Conservation (phyloP, 2,797 vertebrate species). For the Acanthis flammea region DNA sequence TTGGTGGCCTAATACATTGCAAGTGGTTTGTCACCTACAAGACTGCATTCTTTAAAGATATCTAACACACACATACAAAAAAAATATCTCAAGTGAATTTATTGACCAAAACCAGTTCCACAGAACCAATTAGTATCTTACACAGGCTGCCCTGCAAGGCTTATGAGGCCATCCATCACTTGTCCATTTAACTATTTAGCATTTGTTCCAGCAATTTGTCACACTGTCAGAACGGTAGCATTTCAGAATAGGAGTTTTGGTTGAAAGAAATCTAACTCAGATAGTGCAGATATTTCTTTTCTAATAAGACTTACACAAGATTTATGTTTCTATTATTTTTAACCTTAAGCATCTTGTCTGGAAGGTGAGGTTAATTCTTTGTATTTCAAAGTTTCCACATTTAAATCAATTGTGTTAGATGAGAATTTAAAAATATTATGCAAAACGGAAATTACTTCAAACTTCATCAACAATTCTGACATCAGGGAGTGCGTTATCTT, state of each 20-base stretch:
- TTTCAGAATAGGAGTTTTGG: slow-evolving; percentile 73
- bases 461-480: slow-evolving; percentile 26
- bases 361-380: slow-evolving; percentile 53
- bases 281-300: slow-evolving; percentile 70
- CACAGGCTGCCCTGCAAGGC: slow-evolving; percentile 75
- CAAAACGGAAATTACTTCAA: slow-evolving; percentile 43
- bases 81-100: slow-evolving; percentile 75
- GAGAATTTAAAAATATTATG: slow-evolving; percentile 28
- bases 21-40: slow-evolving; percentile 70
- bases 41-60: slow-evolving; percentile 65
- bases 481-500: background rate
- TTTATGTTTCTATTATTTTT: slow-evolving; percentile 72
- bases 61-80: slow-evolving; percentile 19
- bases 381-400: slow-evolving; percentile 23
- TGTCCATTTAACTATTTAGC: slow-evolving; percentile 85
- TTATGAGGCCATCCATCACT: slow-evolving; percentile 83
- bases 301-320: slow-evolving; percentile 71
- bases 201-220: slow-evolving; percentile 84
- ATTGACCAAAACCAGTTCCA: slow-evolving; percentile 83
- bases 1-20: slow-evolving; percentile 45
- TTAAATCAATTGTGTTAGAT: slow-evolving; percentile 40
- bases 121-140: slow-evolving; percentile 84
- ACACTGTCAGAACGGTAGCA: slow-evolving; percentile 77
- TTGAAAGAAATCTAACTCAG: slow-evolving; percentile 76
- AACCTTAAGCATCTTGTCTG: slow-evolving; percentile 70